Percentiles rank a stretch among this genome's conserved stretches.
These are phyloP conservation scores for Cyclophora albipunctata DNA, from an alignment of 2,888 invertebrate species.

Conservation along the genomic window DNA sequence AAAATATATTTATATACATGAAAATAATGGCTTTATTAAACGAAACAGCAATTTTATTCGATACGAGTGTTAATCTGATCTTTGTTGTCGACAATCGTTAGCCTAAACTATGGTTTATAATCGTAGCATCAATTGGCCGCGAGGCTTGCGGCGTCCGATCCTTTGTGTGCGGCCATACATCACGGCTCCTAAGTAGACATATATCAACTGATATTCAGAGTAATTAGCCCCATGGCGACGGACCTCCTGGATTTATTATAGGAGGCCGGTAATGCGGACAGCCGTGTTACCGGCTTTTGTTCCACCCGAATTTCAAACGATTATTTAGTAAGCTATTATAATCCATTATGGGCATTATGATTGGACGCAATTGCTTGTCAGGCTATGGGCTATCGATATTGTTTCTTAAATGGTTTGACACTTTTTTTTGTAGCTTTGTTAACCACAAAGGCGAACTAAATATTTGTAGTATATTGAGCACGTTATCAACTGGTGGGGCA, in stretches of 20 bases:
- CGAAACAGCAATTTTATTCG: not conserved
- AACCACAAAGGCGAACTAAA: no score
- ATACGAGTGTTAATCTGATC: slow-evolving; percentile 13
- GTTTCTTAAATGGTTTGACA: not conserved
- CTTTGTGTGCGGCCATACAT: slow-evolving; percentile 69
- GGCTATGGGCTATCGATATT: slow-evolving; percentile 2
- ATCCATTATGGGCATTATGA: slow-evolving; percentile 18
- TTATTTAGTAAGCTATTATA: slow-evolving; percentile 14
- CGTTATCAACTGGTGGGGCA: no score
- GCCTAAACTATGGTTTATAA: slow-evolving; percentile 66
- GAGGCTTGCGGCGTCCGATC: slow-evolving; percentile 62
- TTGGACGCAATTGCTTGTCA: slow-evolving; percentile 14
- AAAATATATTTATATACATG: no score
- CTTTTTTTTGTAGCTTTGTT: no score
- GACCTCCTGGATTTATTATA: slow-evolving; percentile 70
- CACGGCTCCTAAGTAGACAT: slow-evolving; percentile 72
- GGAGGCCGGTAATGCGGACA: slow-evolving; percentile 72
- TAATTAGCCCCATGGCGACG: slow-evolving; percentile 74
- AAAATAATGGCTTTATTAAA: not conserved
- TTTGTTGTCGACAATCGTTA: slow-evolving; percentile 52
- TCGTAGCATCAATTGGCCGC: slow-evolving; percentile 47
- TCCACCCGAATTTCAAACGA: slow-evolving; percentile 65
- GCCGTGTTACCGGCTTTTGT: slow-evolving; percentile 70
- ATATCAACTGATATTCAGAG: slow-evolving; percentile 70
- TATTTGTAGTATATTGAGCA: no score